These are phyloP conservation scores for Semaprochilodus insignis DNA, from an alignment of 2,797 vertebrate genomes.

Conservation along the genomic window DNA sequence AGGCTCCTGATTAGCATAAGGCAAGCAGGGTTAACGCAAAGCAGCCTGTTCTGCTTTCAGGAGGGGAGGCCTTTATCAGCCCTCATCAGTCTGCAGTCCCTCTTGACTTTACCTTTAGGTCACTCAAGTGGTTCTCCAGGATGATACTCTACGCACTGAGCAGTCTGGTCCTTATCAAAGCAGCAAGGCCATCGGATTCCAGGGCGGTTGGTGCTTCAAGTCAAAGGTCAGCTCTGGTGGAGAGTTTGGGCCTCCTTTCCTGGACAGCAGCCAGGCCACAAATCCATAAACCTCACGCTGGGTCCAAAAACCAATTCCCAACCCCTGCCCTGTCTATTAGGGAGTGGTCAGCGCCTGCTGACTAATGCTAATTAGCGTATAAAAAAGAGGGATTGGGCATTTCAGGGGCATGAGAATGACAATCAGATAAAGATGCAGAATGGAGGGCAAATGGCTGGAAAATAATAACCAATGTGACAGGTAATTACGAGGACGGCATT, in stretches of 20 bases:
- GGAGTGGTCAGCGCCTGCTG: constrained; percentile 57
- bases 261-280: constrained; percentile 27
- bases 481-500: constrained; percentile 65
- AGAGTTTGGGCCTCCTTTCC: constrained; percentile 25
- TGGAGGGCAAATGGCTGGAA: constrained; percentile 54
- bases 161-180: neutral
- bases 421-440: constrained; percentile 62
- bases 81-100: constrained; percentile 36
- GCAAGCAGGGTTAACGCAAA: constrained; percentile 59
- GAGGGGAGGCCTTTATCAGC: constrained; percentile 49
- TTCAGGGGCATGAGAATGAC: constrained; percentile 61
- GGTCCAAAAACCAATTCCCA: constrained; percentile 28
- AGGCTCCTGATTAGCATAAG: constrained; percentile 71
- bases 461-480: constrained; percentile 63
- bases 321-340: constrained; percentile 32
- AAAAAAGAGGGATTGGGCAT: constrained; percentile 68
- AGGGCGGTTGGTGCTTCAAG: neutral
- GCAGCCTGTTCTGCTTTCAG: constrained; percentile 9
- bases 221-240: constrained; percentile 24
- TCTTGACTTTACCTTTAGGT: constrained; percentile 37
- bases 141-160: neutral
- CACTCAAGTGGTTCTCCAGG: neutral
- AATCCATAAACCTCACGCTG: constrained; percentile 44
- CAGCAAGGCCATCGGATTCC: neutral
- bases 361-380: constrained; percentile 67